Evolutionary conservation across 2,888 invertebrate genomes (phyloP).

Genomic region (Amorpha juglandis): DNA sequence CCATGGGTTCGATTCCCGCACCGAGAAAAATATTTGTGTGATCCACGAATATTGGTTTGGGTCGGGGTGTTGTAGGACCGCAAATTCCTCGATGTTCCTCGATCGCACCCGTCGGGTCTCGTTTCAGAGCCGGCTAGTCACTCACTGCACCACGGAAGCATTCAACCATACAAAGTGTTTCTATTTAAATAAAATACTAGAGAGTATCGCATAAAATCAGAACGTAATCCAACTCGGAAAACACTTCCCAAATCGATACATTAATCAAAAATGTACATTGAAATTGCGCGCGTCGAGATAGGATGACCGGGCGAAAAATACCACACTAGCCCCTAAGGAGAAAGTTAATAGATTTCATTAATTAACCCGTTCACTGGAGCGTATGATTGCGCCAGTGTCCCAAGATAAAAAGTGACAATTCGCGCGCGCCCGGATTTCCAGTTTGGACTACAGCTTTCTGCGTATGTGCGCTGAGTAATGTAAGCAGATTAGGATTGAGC

Average conservation of each 20-base stretch:
- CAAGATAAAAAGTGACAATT: constrained; percentile 76
- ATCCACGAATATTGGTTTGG: too few relatives aligned
- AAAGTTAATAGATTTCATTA: constrained; percentile 84
- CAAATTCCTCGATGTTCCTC: too few relatives aligned
- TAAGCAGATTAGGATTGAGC: background rate
- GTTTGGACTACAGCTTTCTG: constrained; percentile 34
- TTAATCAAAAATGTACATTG: constrained; percentile 37
- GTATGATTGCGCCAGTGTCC: constrained; percentile 78
- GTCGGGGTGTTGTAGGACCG: too few relatives aligned
- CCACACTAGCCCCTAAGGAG: constrained; percentile 64
- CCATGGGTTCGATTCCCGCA: too few relatives aligned
- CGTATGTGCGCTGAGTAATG: constrained; percentile 29
- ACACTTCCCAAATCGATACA: constrained; percentile 23
- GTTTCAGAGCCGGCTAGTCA: too few relatives aligned
- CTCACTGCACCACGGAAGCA: too few relatives aligned
- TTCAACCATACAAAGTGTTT: background rate
- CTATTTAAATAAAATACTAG: background rate
- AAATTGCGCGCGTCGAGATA: constrained; percentile 55
- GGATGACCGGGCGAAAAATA: constrained; percentile 70
- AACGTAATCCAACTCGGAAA: background rate
- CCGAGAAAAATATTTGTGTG: too few relatives aligned
- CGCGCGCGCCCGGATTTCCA: constrained; percentile 61
- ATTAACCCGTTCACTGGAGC: constrained; percentile 83
- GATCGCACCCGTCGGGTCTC: too few relatives aligned
- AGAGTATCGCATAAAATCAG: background rate